Base-by-base conservation (phyloP, 1,140 invertebrate genomes). In the Bombus superbus region DNA sequence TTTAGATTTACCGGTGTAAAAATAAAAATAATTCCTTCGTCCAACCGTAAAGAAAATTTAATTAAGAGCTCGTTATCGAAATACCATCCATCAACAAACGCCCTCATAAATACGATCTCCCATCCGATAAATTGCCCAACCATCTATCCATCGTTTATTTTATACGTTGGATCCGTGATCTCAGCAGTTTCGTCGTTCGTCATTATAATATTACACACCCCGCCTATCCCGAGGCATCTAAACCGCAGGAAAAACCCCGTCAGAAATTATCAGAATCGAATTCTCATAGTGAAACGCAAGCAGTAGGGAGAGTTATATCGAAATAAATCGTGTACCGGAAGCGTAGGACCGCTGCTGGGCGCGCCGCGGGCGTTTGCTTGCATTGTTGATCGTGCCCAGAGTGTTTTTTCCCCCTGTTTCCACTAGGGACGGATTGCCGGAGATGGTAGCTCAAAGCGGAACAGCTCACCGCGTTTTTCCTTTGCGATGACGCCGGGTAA, bases 381-480 rank as follows among this genome's bases (percentile, higher is more conserved):
- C 40, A 66, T 84, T 71, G 76, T 84, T 79, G 76, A 72, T 84
- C 75, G 53, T 25, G 66, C 66, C 25, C 42, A 28, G 53, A 25
- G 25, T 47, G 32, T 80, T 85, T 73, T 64, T 47, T 11, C 25
- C n/a, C 66, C 64, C 6, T 66, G 1, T 32, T 64, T 64, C n/a
- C n/a, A 68, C 53, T 57, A 13, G n/a, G 32, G 40, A 38, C 59
- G 53, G 68, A 42, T 85, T 64, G 42, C 28, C 57, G 53, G 40
- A 13, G 66, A 57, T 89, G 90, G 90, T 88, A 88, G 81, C 77
- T 88, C 88, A 91, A 92, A 92, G 90, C 85, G 85, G 90, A 88
- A 87, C 83, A 88, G 83, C 88, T 91, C 81, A 89, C 89, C 86
- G 88, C 81, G 88, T 89, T 91, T 91, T 91, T 86, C 83, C 90